A percentile compares a stretch with the other conserved stretches of the same genome.
Evolutionary conservation across 2,113 vertebrate species (phyloP).

Genomic region (Hemiprocne comata): DNA sequence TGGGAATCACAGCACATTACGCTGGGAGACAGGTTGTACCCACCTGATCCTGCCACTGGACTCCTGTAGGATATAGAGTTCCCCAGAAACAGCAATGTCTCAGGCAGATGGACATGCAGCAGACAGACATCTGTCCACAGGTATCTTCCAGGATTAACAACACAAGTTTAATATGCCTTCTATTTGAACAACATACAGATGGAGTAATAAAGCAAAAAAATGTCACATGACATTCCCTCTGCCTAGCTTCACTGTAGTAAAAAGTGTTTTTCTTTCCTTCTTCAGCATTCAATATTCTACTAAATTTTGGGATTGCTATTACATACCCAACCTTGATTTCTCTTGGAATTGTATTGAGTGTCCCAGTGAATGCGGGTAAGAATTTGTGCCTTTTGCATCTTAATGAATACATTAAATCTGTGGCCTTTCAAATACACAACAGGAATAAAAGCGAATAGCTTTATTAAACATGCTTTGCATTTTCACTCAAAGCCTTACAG

Average conservation of each 20-base stretch:
- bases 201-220: neutral
- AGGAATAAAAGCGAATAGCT: neutral
- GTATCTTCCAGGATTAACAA: neutral
- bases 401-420: neutral
- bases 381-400: neutral
- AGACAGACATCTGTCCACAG: neutral
- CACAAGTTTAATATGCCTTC: neutral
- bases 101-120: neutral
- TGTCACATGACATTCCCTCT: neutral
- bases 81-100: neutral
- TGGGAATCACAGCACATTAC: neutral
- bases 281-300: constrained; percentile 93
- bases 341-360: constrained; percentile 93
- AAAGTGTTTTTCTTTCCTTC: constrained; percentile 29
- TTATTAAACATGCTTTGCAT: neutral
- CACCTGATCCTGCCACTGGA: neutral
- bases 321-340: constrained; percentile 95
- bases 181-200: neutral
- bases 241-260: constrained; percentile 2
- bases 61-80: neutral
- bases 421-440: neutral
- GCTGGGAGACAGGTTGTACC: neutral
- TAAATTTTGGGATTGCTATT: constrained; percentile 96
- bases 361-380: constrained; percentile 95
- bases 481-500: neutral